A percentile compares a stretch with the other conserved stretches of the same genome.
phyloP scores from a whole-genome alignment of 2,113 vertebrate genomes.

The Chaetodon auriga region DNA sequence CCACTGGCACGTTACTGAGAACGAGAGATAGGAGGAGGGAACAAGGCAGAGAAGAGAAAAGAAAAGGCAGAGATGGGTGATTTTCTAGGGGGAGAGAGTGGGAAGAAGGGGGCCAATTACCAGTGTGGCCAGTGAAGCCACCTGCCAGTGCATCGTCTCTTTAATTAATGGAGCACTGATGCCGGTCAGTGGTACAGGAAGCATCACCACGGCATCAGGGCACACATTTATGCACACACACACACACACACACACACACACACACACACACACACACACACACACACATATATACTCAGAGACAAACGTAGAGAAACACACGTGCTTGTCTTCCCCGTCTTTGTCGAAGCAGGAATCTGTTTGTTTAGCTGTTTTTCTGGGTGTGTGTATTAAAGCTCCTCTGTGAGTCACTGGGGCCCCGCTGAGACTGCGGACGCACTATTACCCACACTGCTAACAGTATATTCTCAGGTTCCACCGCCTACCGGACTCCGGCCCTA shows the following conservation, averaged over 20 bases:
- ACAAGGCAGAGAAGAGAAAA: conserved; percentile 65
- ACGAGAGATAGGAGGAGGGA: conserved; percentile 82
- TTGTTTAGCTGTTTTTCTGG: conserved; percentile 85
- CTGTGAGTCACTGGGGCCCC: conserved; percentile 59
- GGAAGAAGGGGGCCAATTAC: conserved; percentile 97
- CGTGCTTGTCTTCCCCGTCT: conserved; percentile 85
- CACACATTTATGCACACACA: conserved; percentile 75
- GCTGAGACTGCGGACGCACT: conserved; percentile 59
- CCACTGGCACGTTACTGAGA: conserved; percentile 95
- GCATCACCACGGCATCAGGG: conserved; percentile 90
- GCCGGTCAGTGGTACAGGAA: conserved; percentile 95
- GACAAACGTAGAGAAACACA: conserved; percentile 47
- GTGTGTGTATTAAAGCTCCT: conserved; percentile 72
- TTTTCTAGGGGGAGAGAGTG: conserved; percentile 73
- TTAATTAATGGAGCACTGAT: conserved; percentile 97
- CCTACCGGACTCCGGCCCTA: conserved; percentile 59
- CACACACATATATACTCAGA: conserved; percentile 3
- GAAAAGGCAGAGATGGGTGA: conserved; percentile 78
- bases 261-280: conserved; percentile 75
- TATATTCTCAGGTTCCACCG: conserved; percentile 51
- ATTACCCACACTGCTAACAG: conserved; percentile 54
- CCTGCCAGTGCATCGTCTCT: conserved; percentile 94
- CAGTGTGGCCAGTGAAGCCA: conserved; percentile 92
- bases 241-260: background rate
- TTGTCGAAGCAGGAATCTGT: conserved; percentile 89